Evolutionary conservation across 2,797 vertebrate species (phyloP).

Genomic region (Malacoctenus gilli): DNA sequence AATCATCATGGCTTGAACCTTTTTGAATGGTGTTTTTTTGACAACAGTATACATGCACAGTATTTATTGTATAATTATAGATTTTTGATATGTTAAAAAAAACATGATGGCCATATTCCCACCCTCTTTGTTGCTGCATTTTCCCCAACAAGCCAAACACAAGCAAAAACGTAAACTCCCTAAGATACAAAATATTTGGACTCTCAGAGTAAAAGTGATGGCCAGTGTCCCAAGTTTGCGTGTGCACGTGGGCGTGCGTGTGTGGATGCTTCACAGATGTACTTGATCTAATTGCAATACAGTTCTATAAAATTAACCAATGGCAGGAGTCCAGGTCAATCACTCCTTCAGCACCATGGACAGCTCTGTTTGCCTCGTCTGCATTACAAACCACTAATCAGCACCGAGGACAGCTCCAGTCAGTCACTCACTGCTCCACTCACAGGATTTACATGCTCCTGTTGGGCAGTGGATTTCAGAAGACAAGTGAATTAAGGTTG

Average conservation of each 20-base stretch:
- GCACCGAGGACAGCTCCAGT: constrained; percentile 60
- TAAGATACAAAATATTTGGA: too few species aligned
- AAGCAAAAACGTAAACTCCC: too few species aligned
- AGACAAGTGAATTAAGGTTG: constrained; percentile 9
- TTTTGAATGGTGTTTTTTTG: too few species aligned
- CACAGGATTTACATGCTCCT: not conserved
- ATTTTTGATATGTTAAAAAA: too few species aligned
- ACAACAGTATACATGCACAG: too few species aligned
- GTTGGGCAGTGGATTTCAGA: constrained; percentile 8
- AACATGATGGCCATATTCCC: too few species aligned
- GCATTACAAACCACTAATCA: constrained; percentile 39
- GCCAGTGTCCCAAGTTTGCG: too few species aligned
- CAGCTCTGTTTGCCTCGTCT: constrained; percentile 47
- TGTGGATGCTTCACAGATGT: constrained; percentile 7
- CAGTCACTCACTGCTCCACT: constrained; percentile 11
- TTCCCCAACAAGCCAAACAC: too few species aligned
- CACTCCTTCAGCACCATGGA: constrained; percentile 64
- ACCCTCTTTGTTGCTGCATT: too few species aligned
- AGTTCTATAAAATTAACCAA: constrained; percentile 1
- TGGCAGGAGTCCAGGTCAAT: constrained; percentile 8
- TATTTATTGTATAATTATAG: too few species aligned
- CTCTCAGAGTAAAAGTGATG: too few species aligned
- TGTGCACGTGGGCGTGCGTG: not conserved
- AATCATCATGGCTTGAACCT: too few species aligned
- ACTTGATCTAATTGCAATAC: constrained; percentile 9